Conservation (phyloP, 2,888 invertebrate genomes). For the Luperina nickerlii region DNA sequence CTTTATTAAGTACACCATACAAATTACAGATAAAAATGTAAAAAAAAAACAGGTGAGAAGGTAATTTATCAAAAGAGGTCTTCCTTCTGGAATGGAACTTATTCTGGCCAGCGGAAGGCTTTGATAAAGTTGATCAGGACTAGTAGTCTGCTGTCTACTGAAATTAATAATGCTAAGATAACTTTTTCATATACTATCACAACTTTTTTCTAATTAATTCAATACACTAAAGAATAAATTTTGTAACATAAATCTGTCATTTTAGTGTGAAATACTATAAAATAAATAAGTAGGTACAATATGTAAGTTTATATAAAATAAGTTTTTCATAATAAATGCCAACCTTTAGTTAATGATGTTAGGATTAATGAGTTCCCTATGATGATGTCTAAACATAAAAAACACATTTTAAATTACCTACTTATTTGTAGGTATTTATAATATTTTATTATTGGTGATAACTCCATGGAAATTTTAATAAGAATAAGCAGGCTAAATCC, state of each 20-base stretch:
- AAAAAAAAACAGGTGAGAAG: background rate
- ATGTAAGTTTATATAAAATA: background rate
- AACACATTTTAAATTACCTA: background rate
- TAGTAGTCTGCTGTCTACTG: background rate
- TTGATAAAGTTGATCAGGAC: background rate
- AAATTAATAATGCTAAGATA: background rate
- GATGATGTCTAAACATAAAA: background rate
- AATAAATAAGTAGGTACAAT: background rate
- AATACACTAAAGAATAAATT: background rate
- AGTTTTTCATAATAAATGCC: background rate
- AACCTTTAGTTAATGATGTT: constrained; percentile 25
- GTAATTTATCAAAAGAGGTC: background rate
- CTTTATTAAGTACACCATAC: background rate
- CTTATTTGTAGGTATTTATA: background rate
- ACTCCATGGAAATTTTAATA: background rate
- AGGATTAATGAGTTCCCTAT: background rate
- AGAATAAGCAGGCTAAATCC: background rate
- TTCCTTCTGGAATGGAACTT: background rate
- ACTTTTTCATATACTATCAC: background rate
- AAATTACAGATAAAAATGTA: background rate
- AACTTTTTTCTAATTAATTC: background rate
- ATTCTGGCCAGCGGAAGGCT: background rate
- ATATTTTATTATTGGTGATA: background rate
- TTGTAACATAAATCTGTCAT: background rate
- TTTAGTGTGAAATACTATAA: background rate